Conservation (phyloP, 2,888 invertebrate species). For the Autographa gamma region DNA sequence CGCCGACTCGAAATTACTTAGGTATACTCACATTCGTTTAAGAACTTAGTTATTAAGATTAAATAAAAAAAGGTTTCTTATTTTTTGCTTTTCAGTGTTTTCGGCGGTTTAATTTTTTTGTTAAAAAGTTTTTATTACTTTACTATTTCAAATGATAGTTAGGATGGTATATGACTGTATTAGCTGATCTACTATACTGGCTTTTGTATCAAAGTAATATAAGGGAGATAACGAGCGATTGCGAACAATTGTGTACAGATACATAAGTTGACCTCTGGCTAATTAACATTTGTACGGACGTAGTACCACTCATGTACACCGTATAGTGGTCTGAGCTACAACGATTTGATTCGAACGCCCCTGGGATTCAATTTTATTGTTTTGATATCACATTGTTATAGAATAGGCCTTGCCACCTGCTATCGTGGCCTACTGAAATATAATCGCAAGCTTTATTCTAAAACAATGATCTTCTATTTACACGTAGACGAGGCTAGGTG, state of each 20-base stretch:
- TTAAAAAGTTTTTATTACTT: too few relatives aligned
- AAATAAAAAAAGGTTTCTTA: too few relatives aligned
- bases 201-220: background rate
- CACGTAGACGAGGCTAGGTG: too few relatives aligned
- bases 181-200: too few relatives aligned
- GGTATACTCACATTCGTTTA: too few relatives aligned
- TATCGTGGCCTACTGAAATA: constrained; percentile 17
- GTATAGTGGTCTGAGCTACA: constrained; percentile 32
- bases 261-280: constrained; percentile 39
- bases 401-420: constrained; percentile 31
- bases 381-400: constrained; percentile 53
- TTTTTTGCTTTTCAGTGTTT: too few relatives aligned
- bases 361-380: constrained; percentile 60
- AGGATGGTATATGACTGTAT: too few relatives aligned
- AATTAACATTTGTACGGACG: constrained; percentile 40
- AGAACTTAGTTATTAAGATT: too few relatives aligned
- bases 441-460: constrained; percentile 8
- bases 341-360: constrained; percentile 42
- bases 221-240: constrained; percentile 2
- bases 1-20: too few relatives aligned
- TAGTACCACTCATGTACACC: constrained; percentile 21
- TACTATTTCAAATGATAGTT: too few relatives aligned
- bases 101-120: too few relatives aligned
- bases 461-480: constrained; percentile 22
- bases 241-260: background rate